These are phyloP conservation scores for Eolophus roseicapilla DNA, from an alignment of 2,113 vertebrate genomes.

Conservation along the genomic window DNA sequence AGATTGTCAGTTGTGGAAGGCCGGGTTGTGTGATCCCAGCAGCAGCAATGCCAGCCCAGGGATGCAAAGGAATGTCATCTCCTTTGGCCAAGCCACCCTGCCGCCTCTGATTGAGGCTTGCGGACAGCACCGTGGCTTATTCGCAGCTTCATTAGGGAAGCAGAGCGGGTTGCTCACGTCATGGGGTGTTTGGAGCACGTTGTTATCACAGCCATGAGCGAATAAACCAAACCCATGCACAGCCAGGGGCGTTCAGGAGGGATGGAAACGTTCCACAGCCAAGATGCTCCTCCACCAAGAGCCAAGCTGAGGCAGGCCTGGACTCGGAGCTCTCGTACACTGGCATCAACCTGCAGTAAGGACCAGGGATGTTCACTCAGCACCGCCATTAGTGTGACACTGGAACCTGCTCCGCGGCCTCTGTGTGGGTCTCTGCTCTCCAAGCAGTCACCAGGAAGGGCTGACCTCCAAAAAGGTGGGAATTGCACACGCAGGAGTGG, in stretches of 20 bases:
- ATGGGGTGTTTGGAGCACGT: neutral
- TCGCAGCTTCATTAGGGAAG: neutral
- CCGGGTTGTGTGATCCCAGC: neutral
- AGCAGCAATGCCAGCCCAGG: neutral
- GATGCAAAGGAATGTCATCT: rapidly evolving
- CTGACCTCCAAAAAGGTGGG: neutral
- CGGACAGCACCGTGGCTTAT: neutral
- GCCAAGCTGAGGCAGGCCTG: neutral
- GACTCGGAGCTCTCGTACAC: neutral
- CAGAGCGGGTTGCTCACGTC: neutral
- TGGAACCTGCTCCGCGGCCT: neutral
- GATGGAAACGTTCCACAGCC: neutral
- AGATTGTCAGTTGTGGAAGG: neutral
- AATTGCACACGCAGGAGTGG: neutral
- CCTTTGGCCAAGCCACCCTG: neutral
- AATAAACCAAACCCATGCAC: neutral
- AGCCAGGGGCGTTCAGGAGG: rapidly evolving
- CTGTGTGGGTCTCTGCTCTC: neutral
- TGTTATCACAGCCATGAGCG: neutral
- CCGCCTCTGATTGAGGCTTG: neutral
- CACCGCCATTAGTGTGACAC: neutral
- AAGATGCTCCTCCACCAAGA: neutral
- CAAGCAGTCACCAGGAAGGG: neutral
- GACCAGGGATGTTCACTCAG: neutral
- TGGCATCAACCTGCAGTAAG: neutral